These are phyloP conservation scores for Limosa lapponica DNA, from an alignment of 2,797 vertebrate species.

Conservation along the genomic window DNA sequence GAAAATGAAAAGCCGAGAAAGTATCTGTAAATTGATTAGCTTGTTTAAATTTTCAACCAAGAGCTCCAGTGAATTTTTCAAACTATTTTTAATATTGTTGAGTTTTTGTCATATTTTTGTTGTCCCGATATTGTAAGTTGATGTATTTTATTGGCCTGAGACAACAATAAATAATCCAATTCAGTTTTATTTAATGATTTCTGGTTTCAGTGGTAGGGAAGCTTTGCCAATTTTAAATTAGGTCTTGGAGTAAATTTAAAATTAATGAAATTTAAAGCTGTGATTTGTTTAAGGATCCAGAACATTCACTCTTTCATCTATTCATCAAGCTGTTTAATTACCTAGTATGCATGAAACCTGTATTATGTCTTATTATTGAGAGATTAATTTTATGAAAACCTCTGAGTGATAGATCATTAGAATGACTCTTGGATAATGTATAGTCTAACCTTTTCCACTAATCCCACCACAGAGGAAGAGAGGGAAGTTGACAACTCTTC, in stretches of 20 bases:
- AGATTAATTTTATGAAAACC: conserved; percentile 71
- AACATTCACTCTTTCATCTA: conserved; percentile 67
- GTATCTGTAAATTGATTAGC: conserved; percentile 3
- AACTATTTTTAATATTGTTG: conserved; percentile 7
- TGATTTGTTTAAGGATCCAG: conserved; percentile 69
- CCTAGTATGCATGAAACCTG: conserved; percentile 57
- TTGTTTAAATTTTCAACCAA: conserved; percentile 41
- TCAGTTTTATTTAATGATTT: conserved; percentile 49
- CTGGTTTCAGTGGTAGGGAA: conserved; percentile 2
- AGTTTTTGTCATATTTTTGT: background rate
- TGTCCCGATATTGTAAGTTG: background rate
- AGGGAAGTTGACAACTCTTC: conserved; percentile 18
- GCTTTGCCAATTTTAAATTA: conserved; percentile 66
- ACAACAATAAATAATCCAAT: conserved; percentile 52
- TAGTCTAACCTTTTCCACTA: conserved; percentile 61
- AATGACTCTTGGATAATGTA: conserved; percentile 57
- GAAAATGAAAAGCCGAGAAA: conserved; percentile 13
- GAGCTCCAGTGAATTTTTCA: conserved; percentile 1
- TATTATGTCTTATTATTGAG: conserved; percentile 71
- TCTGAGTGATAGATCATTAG: conserved; percentile 61
- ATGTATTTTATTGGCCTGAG: conserved; percentile 19
- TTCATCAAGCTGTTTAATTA: conserved; percentile 68
- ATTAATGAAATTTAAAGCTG: conserved; percentile 72
- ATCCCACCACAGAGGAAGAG: conserved; percentile 28
- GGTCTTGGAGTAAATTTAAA: conserved; percentile 66